These are phyloP conservation scores for Brachionus paranguensis DNA, from an alignment of 1,140 invertebrate genomes.

Conservation along the genomic window DNA sequence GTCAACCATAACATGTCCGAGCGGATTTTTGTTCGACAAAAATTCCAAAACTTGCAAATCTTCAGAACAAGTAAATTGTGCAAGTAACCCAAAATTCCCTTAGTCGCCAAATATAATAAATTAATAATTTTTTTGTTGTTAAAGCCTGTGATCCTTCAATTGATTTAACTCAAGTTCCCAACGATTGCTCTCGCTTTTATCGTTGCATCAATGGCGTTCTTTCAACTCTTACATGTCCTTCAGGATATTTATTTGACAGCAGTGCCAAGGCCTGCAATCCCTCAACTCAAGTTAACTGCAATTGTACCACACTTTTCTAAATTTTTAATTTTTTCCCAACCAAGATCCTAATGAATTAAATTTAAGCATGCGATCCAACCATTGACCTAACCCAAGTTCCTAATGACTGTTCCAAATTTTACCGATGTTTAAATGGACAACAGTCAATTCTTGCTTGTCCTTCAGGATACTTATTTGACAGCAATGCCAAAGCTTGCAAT, in stretches of 20 bases:
- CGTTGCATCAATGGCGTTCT: not conserved
- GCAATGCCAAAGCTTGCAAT: not conserved
- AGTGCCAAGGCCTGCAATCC: not conserved
- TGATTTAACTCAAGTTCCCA: constrained; percentile 19
- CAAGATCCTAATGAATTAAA: not conserved
- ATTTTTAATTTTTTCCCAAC: not conserved
- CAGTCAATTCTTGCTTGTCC: not conserved
- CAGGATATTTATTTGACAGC: constrained; percentile 1
- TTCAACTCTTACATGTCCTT: not conserved
- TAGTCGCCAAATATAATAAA: not conserved
- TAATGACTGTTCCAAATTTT: constrained; percentile 7
- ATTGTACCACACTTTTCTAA: not conserved
- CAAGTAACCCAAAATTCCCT: not conserved
- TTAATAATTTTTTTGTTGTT: not conserved
- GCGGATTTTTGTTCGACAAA: not conserved
- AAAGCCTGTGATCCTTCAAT: not conserved
- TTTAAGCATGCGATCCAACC: not conserved
- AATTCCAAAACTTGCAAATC: not conserved
- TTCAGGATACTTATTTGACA: not conserved
- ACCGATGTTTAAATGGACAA: not conserved
- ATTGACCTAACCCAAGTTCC: constrained; percentile 11
- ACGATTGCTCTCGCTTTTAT: constrained; percentile 20
- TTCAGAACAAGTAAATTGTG: not conserved
- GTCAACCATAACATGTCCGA: not conserved
- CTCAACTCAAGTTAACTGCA: not conserved